Conservation (phyloP, 1,140 invertebrate genomes). For the Yoshiicerus persimilis region DNA sequence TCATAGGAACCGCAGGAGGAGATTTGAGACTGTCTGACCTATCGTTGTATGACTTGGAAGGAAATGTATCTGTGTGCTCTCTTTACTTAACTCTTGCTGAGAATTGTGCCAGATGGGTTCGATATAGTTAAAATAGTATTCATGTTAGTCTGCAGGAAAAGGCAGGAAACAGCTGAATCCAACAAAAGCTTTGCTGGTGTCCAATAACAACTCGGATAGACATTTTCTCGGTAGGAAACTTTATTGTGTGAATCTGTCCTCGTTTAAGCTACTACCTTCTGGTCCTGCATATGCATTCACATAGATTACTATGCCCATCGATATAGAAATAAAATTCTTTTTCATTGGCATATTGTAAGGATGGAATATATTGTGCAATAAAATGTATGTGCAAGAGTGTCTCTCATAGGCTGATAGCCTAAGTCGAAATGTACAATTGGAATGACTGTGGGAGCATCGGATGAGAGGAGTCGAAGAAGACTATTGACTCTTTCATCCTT, state of each 20-base stretch:
- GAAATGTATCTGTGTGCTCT: not conserved
- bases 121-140: not conserved
- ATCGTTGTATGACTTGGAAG: not conserved
- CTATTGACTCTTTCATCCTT: not conserved
- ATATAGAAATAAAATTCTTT: not conserved
- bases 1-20: not conserved
- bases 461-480: not conserved
- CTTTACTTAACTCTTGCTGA: slow-evolving; percentile 3
- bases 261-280: too few relatives aligned
- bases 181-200: not conserved
- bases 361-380: not conserved
- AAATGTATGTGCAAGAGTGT: not conserved
- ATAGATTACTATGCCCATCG: not conserved
- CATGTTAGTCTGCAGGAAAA: not conserved
- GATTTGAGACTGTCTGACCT: not conserved
- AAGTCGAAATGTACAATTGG: not conserved
- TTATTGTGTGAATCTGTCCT: not conserved
- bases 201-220: not conserved
- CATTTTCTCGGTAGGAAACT: not conserved
- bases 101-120: slow-evolving; percentile 10
- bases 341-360: not conserved
- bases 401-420: not conserved
- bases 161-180: not conserved
- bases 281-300: not conserved
- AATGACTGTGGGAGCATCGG: not conserved